Conservation (phyloP, 1,140 invertebrate species). For the Brachionus sp. region DNA sequence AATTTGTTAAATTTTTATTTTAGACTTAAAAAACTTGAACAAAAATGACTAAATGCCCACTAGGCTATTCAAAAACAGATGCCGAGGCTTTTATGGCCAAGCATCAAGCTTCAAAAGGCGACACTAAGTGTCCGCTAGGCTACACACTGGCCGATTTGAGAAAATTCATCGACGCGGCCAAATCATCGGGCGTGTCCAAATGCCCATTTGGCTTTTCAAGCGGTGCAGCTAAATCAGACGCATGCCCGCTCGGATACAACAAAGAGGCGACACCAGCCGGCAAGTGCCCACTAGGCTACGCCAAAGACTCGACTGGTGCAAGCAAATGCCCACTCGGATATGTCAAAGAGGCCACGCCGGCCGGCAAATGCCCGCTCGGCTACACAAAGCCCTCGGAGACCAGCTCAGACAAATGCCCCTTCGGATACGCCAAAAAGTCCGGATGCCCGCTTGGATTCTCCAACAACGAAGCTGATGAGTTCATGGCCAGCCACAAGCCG, state of each 20-base stretch:
- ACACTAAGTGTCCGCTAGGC: not conserved
- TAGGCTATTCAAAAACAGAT: not conserved
- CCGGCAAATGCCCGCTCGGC: not conserved
- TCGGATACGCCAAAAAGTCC: not conserved
- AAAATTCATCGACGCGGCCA: not conserved
- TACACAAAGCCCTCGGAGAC: not conserved
- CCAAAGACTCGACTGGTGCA: not conserved
- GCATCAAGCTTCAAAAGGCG: not conserved
- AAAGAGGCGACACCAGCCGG: no score
- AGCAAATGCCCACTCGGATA: not conserved
- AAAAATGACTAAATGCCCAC: conserved; percentile 1
- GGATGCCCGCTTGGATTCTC: not conserved
- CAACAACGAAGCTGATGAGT: not conserved
- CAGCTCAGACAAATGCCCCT: not conserved
- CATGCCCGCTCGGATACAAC: no score
- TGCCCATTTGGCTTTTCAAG: not conserved
- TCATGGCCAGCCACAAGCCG: not conserved
- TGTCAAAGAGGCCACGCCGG: not conserved
- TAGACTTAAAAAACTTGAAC: no score
- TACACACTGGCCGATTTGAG: not conserved
- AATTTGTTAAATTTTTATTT: no score
- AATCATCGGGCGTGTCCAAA: not conserved
- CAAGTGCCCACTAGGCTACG: no score
- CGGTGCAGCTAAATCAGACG: no score
- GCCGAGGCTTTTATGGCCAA: not conserved